Evolutionary conservation across 2,888 invertebrate genomes (phyloP), one percentile per base, ranked within the genome.

Genomic region (Diarsia mendica): DNA sequence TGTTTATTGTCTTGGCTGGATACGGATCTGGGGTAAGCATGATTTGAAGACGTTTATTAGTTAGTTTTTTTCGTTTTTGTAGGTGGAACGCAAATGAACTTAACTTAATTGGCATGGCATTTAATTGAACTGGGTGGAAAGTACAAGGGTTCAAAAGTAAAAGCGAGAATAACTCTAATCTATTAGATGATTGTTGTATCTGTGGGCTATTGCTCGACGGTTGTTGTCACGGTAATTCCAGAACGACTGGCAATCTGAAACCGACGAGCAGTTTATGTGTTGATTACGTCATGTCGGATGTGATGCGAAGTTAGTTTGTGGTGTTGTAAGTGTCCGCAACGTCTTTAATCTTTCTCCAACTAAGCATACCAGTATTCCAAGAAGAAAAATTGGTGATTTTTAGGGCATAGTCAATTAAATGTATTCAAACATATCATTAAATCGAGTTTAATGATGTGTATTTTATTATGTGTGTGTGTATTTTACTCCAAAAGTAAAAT

Each of bases 1-100:
- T 80, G 70, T 84, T 75, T 72, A 82, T 84, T 80, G 70, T 75
- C 80, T 66, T 67, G 28, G 23, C 3, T 55, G 15, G 67, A 63
- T 55, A 53, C 49, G 39, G 46, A 66, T 63, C 39, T 55, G 20
- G 68, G 61, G 33, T 75, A 33, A 80, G 51, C 46, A 51, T 46
- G 60, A 80, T 39, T 79, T 65, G 18, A 39, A 39, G 60, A 18
- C 51, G 60, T 80, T 53, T 58, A 18, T 79, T 44, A 18, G 33
- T 53, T 48, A 28, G 18, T 49, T n/a, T 64, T 9, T 10, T 20
- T 3, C 0, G 3, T 39, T 28, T 49, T 49, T 51, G 9, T 60
- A 23, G 5, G 10, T 10, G 10, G 8, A n/a, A 3, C 13, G 15
- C 13, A 28, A 20, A 28, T 2, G 44, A 15, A 3, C 28, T 46